Conservation (phyloP, 2,113 vertebrate genomes). For the Gnathonemus echidnorhynchus region DNA sequence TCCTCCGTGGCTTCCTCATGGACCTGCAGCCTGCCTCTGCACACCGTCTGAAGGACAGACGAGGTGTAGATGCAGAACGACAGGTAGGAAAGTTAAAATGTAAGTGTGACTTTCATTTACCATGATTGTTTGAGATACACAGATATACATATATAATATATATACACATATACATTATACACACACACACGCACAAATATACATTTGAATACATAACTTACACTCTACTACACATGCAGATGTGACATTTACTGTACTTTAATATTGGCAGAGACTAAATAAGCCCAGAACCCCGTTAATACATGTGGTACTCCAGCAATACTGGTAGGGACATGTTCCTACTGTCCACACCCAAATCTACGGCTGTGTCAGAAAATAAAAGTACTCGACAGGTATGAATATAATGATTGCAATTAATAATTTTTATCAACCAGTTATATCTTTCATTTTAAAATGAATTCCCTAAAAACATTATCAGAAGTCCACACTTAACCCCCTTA, state of each 20-base stretch:
- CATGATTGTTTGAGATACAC: not conserved
- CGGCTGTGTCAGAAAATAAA: not conserved
- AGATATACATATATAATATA: not conserved
- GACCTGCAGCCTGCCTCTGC: slow-evolving; percentile 42
- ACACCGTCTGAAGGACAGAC: slow-evolving; percentile 32
- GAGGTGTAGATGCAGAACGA: not conserved
- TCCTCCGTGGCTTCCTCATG: slow-evolving; percentile 92
- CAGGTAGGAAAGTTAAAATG: not conserved
- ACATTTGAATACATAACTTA: not conserved
- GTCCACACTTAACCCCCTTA: not conserved
- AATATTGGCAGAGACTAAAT: not conserved
- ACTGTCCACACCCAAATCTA: not conserved
- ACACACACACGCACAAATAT: not conserved
- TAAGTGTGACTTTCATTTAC: not conserved
- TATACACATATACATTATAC: too few species aligned
- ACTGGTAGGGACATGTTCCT: not conserved
- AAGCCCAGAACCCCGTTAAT: not conserved
- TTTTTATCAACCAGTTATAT: not conserved
- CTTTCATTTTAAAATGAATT: not conserved
- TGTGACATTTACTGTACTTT: not conserved
- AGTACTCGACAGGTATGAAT: not conserved
- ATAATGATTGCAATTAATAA: not conserved
- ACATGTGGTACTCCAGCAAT: not conserved
- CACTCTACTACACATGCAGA: not conserved
- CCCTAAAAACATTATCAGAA: not conserved